Conservation (phyloP, 37 sponge, comb jelly and placozoan species). For the Hormiphora californensis region DNA sequence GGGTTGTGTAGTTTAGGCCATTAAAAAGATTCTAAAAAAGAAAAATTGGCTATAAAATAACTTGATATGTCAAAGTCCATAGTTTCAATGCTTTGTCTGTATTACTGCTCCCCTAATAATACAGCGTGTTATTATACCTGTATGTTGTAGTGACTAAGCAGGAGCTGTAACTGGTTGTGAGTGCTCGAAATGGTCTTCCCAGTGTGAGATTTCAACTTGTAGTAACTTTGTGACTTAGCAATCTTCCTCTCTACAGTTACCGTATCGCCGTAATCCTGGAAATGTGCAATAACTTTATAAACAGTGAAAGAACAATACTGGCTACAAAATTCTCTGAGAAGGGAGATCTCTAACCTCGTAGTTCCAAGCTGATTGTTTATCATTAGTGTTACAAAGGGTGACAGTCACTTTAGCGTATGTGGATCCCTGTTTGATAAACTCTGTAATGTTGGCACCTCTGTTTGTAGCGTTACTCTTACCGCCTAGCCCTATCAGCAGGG, state of each 20-base stretch:
- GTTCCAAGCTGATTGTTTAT: slow-evolving; percentile 1
- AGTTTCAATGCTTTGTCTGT: neutral
- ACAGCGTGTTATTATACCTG: slow-evolving; percentile 58
- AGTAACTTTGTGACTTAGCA: slow-evolving; percentile 66
- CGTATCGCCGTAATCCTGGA: slow-evolving; percentile 65
- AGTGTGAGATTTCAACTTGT: slow-evolving; percentile 68
- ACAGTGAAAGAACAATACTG: no score
- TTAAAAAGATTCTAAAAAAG: neutral
- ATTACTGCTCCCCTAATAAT: neutral
- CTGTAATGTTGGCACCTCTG: slow-evolving; percentile 73
- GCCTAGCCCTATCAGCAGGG: slow-evolving; percentile 83
- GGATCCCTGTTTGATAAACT: slow-evolving; percentile 73
- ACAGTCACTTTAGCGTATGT: slow-evolving; percentile 49
- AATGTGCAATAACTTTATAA: no score
- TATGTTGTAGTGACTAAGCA: slow-evolving; percentile 86
- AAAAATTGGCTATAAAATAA: neutral
- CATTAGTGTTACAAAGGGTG: slow-evolving; percentile 40
- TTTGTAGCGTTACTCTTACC: slow-evolving; percentile 80
- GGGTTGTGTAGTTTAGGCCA: neutral
- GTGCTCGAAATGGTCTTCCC: slow-evolving; percentile 69
- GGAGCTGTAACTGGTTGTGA: slow-evolving; percentile 77
- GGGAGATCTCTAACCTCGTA: slow-evolving; percentile 1
- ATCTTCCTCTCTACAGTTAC: slow-evolving; percentile 72
- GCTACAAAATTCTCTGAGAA: no score
- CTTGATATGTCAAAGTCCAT: neutral